Evolutionary conservation across 2,888 invertebrate species (phyloP).

Genomic region (Meiosimyza decipiens): DNA sequence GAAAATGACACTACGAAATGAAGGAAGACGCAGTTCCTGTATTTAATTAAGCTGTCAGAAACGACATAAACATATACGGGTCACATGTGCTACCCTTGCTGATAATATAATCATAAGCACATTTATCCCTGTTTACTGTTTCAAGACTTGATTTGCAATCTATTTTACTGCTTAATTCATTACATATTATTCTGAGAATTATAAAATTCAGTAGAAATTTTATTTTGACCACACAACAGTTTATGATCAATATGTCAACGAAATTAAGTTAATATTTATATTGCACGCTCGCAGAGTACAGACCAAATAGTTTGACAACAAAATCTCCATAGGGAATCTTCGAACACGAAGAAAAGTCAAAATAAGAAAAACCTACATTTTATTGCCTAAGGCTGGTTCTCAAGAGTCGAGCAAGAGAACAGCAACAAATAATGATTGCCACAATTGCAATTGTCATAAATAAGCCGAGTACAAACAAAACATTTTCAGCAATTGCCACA

Average conservation of each 20-base stretch:
- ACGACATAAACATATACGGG: no score
- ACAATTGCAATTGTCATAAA: conserved; percentile 26
- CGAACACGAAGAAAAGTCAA: neutral
- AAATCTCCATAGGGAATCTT: conserved; percentile 22
- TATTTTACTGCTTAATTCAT: no score
- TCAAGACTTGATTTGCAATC: no score
- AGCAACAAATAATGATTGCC: conserved; percentile 20
- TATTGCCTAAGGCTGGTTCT: neutral
- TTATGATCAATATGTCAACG: conserved; percentile 18
- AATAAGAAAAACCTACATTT: conserved; percentile 3
- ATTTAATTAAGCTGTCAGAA: no score
- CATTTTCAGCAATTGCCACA: conserved; percentile 25
- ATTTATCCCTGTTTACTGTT: no score
- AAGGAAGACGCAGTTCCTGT: no score
- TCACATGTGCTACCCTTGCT: no score
- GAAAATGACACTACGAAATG: no score
- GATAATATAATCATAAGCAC: neutral
- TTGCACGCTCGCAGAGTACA: neutral
- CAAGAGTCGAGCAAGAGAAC: conserved; percentile 1
- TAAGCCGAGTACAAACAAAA: conserved; percentile 7
- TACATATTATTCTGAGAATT: no score
- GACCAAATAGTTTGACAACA: conserved; percentile 8
- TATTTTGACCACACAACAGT: neutral
- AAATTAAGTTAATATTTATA: neutral
- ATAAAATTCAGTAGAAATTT: no score